phyloP scores from a whole-genome alignment of 2,113 vertebrate genomes.

The Mormyrus lacerda region DNA sequence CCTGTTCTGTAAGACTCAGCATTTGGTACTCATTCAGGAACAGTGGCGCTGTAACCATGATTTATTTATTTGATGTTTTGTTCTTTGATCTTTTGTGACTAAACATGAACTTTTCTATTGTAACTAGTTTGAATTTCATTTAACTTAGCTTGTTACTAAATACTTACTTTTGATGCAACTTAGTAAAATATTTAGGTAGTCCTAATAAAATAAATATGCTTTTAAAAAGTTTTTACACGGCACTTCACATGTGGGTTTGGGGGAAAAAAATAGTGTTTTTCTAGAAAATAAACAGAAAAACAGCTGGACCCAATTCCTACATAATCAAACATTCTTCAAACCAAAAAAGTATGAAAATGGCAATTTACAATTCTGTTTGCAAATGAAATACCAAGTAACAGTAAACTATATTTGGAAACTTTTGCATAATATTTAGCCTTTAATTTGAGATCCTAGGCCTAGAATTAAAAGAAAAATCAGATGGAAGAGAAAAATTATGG shows the following conservation, averaged over 20 bases:
- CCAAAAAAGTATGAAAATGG: background rate
- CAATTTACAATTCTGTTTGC: background rate
- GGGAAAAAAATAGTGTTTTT: background rate
- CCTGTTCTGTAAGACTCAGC: background rate
- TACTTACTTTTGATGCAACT: background rate
- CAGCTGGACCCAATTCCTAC: background rate
- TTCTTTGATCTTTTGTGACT: background rate
- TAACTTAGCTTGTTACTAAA: background rate
- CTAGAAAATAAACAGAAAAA: background rate
- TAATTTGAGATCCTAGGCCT: background rate
- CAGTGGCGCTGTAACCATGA: background rate
- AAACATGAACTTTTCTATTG: background rate
- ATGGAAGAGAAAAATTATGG: background rate
- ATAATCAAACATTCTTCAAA: background rate
- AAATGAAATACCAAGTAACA: background rate
- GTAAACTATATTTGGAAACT: background rate
- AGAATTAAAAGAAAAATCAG: background rate
- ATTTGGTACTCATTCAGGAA: background rate
- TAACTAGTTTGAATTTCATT: background rate
- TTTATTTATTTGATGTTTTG: background rate
- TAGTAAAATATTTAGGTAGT: background rate
- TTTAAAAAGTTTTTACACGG: background rate
- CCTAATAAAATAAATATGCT: background rate
- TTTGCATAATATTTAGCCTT: background rate
- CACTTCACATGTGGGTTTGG: background rate